These are phyloP conservation scores for Lasioglossum morio DNA, from an alignment of 2,888 invertebrate genomes.

Conservation along the genomic window DNA sequence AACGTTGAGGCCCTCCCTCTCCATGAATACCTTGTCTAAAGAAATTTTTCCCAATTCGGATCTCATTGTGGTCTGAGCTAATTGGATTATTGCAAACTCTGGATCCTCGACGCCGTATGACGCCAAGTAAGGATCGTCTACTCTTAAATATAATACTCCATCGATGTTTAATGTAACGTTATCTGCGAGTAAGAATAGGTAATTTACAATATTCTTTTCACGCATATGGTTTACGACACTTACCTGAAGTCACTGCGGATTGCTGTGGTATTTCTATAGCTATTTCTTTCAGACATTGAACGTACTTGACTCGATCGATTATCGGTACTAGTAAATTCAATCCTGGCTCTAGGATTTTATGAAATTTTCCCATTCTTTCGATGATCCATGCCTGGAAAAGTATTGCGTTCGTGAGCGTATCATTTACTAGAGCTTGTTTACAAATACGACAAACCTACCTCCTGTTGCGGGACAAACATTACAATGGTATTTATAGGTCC, in stretches of 20 bases:
- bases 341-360: slow-evolving; percentile 96
- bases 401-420: neutral
- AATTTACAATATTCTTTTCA: neutral
- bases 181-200: slow-evolving; percentile 86
- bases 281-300: slow-evolving; percentile 99
- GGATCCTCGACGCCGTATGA: slow-evolving; percentile 99
- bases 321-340: slow-evolving; percentile 96
- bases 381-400: slow-evolving; percentile 95
- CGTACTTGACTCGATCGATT: slow-evolving; percentile 97
- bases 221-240: neutral
- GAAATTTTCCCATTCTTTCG: slow-evolving; percentile 99
- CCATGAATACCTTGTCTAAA: slow-evolving; percentile 97
- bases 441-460: slow-evolving; percentile 88
- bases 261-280: slow-evolving; percentile 99
- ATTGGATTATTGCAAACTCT: slow-evolving; percentile 99
- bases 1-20: slow-evolving; percentile 97
- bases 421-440: neutral
- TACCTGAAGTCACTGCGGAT: slow-evolving; percentile 96
- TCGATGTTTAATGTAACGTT: slow-evolving; percentile 99
- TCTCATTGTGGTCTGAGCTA: slow-evolving; percentile 99
- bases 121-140: slow-evolving; percentile 96
- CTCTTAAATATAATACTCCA: slow-evolving; percentile 97
- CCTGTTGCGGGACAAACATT: slow-evolving; percentile 99
- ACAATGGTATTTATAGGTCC: slow-evolving; percentile 96
- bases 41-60: slow-evolving; percentile 99